Evolutionary conservation across 2,797 vertebrate species (phyloP).

Genomic region (Anabas testudineus): DNA sequence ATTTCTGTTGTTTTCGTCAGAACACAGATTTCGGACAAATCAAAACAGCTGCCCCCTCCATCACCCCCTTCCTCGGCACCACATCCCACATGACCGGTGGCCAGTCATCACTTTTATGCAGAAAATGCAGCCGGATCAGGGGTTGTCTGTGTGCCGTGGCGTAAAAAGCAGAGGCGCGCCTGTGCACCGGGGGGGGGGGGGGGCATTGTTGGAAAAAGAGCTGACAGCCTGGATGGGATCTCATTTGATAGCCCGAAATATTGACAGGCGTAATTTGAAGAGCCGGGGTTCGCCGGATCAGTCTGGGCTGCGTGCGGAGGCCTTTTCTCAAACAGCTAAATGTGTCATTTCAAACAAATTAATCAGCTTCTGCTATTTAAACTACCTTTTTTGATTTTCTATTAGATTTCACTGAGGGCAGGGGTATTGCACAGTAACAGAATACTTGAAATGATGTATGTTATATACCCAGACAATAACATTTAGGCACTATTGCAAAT

Average conservation of each 20-base stretch:
- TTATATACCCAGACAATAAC: no score
- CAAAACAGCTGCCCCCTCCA: slow-evolving; percentile 72
- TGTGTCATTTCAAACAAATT: not conserved
- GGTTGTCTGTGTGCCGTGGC: slow-evolving; percentile 13
- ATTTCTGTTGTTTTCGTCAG: slow-evolving; percentile 79
- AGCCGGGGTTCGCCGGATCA: slow-evolving; percentile 22
- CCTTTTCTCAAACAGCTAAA: slow-evolving; percentile 1
- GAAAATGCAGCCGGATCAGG: slow-evolving; percentile 68
- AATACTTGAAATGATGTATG: not conserved
- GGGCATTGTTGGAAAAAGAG: slow-evolving; percentile 76
- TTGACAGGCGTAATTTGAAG: slow-evolving; percentile 53
- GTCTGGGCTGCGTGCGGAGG: not conserved
- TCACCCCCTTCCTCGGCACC: slow-evolving; percentile 25
- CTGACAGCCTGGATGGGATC: slow-evolving; percentile 69
- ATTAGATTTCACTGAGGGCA: not conserved
- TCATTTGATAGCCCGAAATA: slow-evolving; percentile 72
- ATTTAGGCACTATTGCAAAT: no score
- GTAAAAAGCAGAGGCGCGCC: slow-evolving; percentile 32
- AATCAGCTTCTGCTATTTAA: slow-evolving; percentile 1
- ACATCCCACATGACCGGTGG: slow-evolving; percentile 60
- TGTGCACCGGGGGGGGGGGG: slow-evolving; percentile 12
- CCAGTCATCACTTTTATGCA: slow-evolving; percentile 83
- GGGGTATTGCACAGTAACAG: not conserved
- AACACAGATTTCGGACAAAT: slow-evolving; percentile 76
- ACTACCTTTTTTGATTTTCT: not conserved